Conservation (phyloP, 35 echinoderm and acorn worm genomes). For the Stichopus chloronotus region DNA sequence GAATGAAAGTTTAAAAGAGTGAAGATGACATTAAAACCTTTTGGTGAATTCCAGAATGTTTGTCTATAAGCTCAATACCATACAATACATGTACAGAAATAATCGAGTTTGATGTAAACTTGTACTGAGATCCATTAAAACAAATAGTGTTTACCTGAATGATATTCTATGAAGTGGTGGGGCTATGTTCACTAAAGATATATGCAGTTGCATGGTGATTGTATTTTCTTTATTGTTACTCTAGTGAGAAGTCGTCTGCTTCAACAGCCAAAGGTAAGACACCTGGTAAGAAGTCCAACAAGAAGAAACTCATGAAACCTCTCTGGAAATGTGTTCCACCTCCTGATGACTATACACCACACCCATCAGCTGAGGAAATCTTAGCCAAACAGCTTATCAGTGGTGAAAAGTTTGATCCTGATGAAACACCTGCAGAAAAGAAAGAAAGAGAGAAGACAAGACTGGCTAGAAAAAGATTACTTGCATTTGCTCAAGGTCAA, state of each 20-base stretch:
- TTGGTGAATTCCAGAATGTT: too few species aligned
- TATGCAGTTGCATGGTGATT: background rate
- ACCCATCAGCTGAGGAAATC: slow-evolving; percentile 46
- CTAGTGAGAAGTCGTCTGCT: slow-evolving; percentile 9
- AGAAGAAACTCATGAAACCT: slow-evolving; percentile 47
- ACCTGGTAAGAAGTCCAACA: slow-evolving; percentile 4
- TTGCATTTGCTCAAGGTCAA: slow-evolving; percentile 47
- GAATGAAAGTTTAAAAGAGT: too few species aligned
- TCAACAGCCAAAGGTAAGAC: background rate
- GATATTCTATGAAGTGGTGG: too few species aligned
- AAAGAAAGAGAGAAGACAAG: slow-evolving; percentile 51
- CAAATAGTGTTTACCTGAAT: too few species aligned
- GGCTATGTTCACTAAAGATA: too few species aligned
- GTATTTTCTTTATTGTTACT: background rate
- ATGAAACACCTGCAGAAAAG: slow-evolving; percentile 46
- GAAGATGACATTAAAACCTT: too few species aligned
- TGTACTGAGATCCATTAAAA: too few species aligned
- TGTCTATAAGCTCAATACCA: too few species aligned
- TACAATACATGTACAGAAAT: too few species aligned
- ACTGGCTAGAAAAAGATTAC: slow-evolving; percentile 49
- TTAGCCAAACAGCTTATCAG: slow-evolving; percentile 53
- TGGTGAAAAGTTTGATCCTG: slow-evolving; percentile 52
- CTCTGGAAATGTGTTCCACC: slow-evolving; percentile 59
- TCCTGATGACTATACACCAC: slow-evolving; percentile 51
- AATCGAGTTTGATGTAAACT: too few species aligned